Evolutionary conservation across 2,888 invertebrate species (phyloP).

Genomic region (Spilarctia lutea): DNA sequence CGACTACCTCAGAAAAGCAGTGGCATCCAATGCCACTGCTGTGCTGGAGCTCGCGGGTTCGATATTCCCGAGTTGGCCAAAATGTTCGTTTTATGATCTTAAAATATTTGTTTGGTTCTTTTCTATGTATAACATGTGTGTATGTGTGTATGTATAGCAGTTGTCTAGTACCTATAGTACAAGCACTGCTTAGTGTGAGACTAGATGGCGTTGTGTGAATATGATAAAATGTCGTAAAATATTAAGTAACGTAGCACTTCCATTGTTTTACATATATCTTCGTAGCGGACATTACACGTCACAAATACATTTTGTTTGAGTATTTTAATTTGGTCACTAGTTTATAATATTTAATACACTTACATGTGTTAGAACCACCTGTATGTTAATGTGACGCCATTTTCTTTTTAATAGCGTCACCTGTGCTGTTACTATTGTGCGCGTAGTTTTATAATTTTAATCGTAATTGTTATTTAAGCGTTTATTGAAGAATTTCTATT

Average conservation of each 20-base stretch:
- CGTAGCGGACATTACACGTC: constrained; percentile 18
- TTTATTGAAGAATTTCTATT: neutral
- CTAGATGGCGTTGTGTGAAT: too few species aligned
- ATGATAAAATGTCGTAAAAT: neutral
- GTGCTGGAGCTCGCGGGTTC: too few species aligned
- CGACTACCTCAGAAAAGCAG: too few species aligned
- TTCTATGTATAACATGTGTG: too few species aligned
- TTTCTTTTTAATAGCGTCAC: constrained; percentile 32
- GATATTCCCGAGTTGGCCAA: too few species aligned
- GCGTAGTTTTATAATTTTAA: constrained; percentile 1
- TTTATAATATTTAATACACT: constrained; percentile 52
- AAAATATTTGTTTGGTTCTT: too few species aligned
- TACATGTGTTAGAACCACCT: constrained; percentile 59
- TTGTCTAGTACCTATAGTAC: too few species aligned
- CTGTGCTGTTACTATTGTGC: constrained; percentile 24
- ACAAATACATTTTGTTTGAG: constrained; percentile 49
- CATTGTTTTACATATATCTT: constrained; percentile 15
- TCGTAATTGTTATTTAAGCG: neutral
- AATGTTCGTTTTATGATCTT: too few species aligned
- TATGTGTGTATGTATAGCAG: too few species aligned
- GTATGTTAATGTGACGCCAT: constrained; percentile 42
- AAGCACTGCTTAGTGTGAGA: too few species aligned
- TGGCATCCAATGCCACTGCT: too few species aligned
- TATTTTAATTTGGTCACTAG: constrained; percentile 64
- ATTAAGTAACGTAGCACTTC: constrained; percentile 23